Percentiles rank a stretch among this genome's conserved stretches.
These are phyloP conservation scores for Amniataba percoides DNA, from an alignment of 2,797 vertebrate genomes.

Conservation along the genomic window DNA sequence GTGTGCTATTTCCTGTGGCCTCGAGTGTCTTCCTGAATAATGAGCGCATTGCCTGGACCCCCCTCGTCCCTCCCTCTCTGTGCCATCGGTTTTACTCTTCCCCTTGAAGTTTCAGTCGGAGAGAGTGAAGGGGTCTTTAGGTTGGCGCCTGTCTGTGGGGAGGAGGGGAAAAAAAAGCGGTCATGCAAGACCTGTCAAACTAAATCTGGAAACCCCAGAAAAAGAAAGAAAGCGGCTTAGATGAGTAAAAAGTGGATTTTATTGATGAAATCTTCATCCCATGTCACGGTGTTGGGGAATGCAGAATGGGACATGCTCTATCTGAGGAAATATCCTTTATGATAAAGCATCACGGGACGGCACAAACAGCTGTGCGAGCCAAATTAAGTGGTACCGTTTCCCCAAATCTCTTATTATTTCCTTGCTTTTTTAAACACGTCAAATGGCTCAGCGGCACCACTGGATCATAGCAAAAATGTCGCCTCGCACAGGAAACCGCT, in stretches of 20 bases:
- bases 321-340: constrained; percentile 24
- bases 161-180: constrained; percentile 14
- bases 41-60: constrained; percentile 72
- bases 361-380: constrained; percentile 10
- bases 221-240: constrained; percentile 39
- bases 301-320: constrained; percentile 8
- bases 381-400: constrained; percentile 46
- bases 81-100: constrained; percentile 67
- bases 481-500: constrained; percentile 12
- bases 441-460: constrained; percentile 9
- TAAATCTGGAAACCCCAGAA: constrained; percentile 47
- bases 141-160: constrained; percentile 20
- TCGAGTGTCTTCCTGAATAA: constrained; percentile 87
- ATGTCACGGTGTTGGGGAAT: constrained; percentile 31
- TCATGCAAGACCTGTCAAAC: constrained; percentile 48
- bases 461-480: constrained; percentile 16
- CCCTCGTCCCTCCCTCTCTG: constrained; percentile 33
- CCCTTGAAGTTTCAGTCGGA: constrained; percentile 74
- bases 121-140: constrained; percentile 54
- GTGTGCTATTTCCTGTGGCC: constrained; percentile 82
- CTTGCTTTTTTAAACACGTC: constrained; percentile 20
- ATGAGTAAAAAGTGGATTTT: constrained; percentile 47
- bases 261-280: constrained; percentile 48
- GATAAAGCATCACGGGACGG: constrained; percentile 4
- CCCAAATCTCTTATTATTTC: constrained; percentile 21